Evolutionary conservation across 2,888 invertebrate species (phyloP), one percentile per base, ranked within the genome.

Genomic region (Mantis religiosa): DNA sequence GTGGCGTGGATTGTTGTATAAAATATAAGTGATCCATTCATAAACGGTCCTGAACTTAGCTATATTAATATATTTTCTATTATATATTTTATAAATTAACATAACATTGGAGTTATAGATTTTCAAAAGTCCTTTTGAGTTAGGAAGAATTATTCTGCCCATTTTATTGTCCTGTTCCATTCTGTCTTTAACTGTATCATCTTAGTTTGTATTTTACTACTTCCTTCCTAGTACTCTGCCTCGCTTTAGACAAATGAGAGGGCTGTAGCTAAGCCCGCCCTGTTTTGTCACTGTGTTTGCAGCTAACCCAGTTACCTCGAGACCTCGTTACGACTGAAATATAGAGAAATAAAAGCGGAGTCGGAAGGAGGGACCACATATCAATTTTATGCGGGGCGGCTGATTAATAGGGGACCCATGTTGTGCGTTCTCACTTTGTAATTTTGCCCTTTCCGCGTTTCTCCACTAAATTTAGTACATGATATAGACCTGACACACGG

Each of bases 401-500:
- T 71, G 25, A 71, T 71, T 71, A 71, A 71, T 71, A 71, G 54
- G 20, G 25, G 54, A 71, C 54, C 54, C 54, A 71, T 71, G 54
- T 71, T 71, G 54, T 71, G 54, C 54, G 54, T 71, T 71, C 54
- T 71, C 54, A 34, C 87, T 82, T 87, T 87, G 87, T 87, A 87
- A 87, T 87, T 87, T 87, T 82, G 30, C n/a, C 82, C 81, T 86
- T 82, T 27, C 82, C 87, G 87, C 34, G 82, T 82, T 87, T 87
- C 30, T 30, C 81, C 82, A 81, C n/a, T 87, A 87, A 87, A 82
- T 87, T 87, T 82, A 82, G 34, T 82, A 87, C 82, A 82, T 71
- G 54, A 71, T 71, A 71, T 71, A 71, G 54, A 71, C 54, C 54
- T 71, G 54, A 71, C 54, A 20, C 54, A 71, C 54, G 54, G 54